Base-by-base conservation (phyloP, 1,140 invertebrate genomes). In the Anastrepha obliqua region DNA sequence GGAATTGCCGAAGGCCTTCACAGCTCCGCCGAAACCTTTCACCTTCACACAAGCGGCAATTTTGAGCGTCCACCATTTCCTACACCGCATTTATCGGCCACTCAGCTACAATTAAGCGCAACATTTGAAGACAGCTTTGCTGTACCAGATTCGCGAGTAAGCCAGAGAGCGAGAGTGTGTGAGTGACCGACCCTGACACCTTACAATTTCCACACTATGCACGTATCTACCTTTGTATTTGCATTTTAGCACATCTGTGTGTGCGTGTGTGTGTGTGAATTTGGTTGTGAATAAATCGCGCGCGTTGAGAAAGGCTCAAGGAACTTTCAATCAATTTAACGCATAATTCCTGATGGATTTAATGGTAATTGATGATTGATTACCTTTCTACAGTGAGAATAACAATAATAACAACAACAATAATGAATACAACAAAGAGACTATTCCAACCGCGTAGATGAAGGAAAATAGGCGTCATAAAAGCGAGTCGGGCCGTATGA, bases 341-440 rank as follows among this genome's bases (percentile, higher is more conserved):
- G 90, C 91, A 92, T 92, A 92, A 92, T 92, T 92, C 90, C 91
- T 92, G 91, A 92, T 91, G 91, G 91, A 91, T 90, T 92, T 91
- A 91, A 92, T 89, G 90, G 90, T 92, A 92, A 92, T 92, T 91
- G 91, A 91, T 92, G 91, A 92, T 92, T 92, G 91, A 92, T 92
- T 91, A 90, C 89, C n/a, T 81, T 58, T 87, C 86, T 60, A 67
- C 65, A 20, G 60, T 67, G 67, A n/a, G 51, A 64, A 64, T 47
- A 85, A 86, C 55, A 87, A 87, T 58, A 70, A 39, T 9, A 39
- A 47, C 55, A 88, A 39, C 51, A 29, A 55, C 64, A 86, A 17
- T 70, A 64, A 55, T 65, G 67, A 85, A 39, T 67, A 87, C 67
- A 44, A 39, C 13, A 47, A 59, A 81, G 42, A 39, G 81, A 39